Conservation (phyloP, 2,797 vertebrate genomes). For the Myotis pilosus region DNA sequence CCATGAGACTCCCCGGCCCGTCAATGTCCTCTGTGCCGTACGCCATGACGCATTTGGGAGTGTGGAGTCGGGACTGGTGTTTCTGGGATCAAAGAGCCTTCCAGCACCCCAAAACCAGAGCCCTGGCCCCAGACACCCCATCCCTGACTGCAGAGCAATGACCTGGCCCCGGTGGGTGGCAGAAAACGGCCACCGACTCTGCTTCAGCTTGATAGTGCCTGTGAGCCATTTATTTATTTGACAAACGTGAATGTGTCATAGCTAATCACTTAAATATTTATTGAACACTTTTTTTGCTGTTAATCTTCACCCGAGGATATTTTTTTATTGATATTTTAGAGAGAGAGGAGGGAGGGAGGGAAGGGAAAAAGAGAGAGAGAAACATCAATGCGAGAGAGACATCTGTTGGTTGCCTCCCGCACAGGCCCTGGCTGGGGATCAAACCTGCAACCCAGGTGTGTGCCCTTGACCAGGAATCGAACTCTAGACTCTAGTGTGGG, state of each 20-base stretch:
- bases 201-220: not conserved
- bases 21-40: not conserved
- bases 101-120: not conserved
- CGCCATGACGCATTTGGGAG: accelerated
- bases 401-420: too few relatives aligned
- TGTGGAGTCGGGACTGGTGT: not conserved
- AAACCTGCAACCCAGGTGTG: too few relatives aligned
- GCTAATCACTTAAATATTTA: not conserved
- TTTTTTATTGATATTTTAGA: too few relatives aligned
- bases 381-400: not conserved
- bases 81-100: not conserved
- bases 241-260: not conserved
- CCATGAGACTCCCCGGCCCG: not conserved
- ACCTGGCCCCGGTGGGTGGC: not conserved
- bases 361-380: not conserved
- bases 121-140: not conserved
- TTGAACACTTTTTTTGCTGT: too few relatives aligned
- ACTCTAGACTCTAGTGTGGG: too few relatives aligned
- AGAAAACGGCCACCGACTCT: not conserved
- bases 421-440: too few relatives aligned
- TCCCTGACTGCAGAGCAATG: not conserved
- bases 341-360: too few relatives aligned
- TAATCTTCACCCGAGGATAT: too few relatives aligned
- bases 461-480: too few relatives aligned
- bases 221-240: not conserved